Conservation (phyloP, 2,797 vertebrate genomes). For the Eurystomus glaucurus region DNA sequence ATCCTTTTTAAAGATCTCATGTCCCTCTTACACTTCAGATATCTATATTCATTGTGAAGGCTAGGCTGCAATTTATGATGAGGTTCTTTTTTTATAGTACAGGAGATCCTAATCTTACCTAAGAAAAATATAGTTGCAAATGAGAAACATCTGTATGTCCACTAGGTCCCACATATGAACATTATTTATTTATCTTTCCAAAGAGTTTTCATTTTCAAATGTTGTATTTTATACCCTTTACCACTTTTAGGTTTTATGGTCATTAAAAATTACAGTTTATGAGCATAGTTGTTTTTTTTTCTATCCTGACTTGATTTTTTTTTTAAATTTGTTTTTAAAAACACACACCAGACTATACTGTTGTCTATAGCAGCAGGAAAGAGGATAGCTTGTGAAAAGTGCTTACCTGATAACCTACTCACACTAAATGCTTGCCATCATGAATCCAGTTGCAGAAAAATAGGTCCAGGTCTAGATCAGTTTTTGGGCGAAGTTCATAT, state of each 20-base stretch:
- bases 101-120: not conserved
- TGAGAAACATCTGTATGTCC: not conserved
- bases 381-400: not conserved
- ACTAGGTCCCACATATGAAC: not conserved
- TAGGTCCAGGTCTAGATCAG: not conserved
- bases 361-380: not conserved
- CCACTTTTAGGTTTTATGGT: not conserved
- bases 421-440: not conserved
- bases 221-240: not conserved
- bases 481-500: not conserved
- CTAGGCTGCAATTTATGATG: not conserved
- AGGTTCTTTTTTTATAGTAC: not conserved
- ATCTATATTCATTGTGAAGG: not conserved
- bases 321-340: not conserved
- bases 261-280: not conserved
- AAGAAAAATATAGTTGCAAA: not conserved
- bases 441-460: not conserved
- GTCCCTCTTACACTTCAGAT: not conserved
- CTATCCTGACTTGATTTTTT: not conserved
- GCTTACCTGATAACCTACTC: not conserved
- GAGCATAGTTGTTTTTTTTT: not conserved
- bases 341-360: not conserved
- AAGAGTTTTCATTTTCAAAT: not conserved
- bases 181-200: not conserved
- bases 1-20: not conserved